Evolutionary conservation across 2,888 invertebrate genomes (phyloP), one percentile per base, ranked within the genome.

Genomic region (Hylaea fasciaria): DNA sequence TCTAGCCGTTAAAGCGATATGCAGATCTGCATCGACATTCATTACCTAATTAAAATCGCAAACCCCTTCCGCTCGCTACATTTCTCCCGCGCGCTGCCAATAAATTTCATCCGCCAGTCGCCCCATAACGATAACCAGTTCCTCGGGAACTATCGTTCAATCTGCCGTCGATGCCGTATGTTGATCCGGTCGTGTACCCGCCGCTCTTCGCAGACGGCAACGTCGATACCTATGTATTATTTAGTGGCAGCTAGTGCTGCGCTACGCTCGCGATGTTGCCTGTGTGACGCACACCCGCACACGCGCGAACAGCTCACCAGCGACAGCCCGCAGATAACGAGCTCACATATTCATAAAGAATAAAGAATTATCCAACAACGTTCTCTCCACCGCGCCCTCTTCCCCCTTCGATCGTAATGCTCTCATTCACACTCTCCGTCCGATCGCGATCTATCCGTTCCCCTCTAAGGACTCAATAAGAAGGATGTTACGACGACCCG

Each of bases 31-130:
- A 90, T 91, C 91, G 91, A 92, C 92, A 89, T 92, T 91, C 91
- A 92, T 92, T 91, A 91, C 92, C 92, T 92, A 92, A 92, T 91
- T 92, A 92, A 92, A 92, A 91, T 91, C 89, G 91, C 91, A 87
- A 87, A 84, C 87, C 91, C 90, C 91, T 91, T 91, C 92, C 92
- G 91, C 87, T 88, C 89, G 92, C 91, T 89, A 91, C 92, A 92
- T 91, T 91, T 92, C 92, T 92, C 91, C 90, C 86, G 81, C 86
- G 89, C 89, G 83, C 87, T 91, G 90, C 90, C 90, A 91, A 92
- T 92, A 92, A 92, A 92, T 92, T 91, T 91, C 91, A 90, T 89
- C 88, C 89, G 90, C 89, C 91, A 90, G 88, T 89, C 91, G 89
- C 82, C 87, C 91, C 91, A 92, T 91, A 91, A 92, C 91, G 91